Evolutionary conservation across 2,888 invertebrate species (phyloP), one percentile per base, ranked within the genome.

Genomic region (Barypeithes pellucidus): DNA sequence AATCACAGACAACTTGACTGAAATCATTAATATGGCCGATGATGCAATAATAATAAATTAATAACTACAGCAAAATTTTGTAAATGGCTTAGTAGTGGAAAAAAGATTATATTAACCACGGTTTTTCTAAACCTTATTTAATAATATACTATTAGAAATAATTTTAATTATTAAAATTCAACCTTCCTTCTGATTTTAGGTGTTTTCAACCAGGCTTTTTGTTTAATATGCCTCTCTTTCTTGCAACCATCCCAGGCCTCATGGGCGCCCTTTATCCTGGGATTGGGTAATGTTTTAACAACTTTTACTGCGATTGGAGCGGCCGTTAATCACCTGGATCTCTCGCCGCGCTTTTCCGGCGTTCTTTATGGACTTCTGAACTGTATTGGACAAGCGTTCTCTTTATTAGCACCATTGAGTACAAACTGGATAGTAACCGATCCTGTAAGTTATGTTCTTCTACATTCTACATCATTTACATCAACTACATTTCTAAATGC

Each of bases 301-400:
- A 18, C 59, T 16, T 33, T 18, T 12, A 18, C 14, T 18, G 14
- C n/a, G 33, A 14, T 33, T 39, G 59, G 59, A 5, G 11, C 18
- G 18, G 20, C 9, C 88, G 89, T 91, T 20, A 95, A 94, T 77
- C 95, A 95, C 82, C 93, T 95, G 77, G 95, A 95, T 86, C 86
- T 95, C 63, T 92, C 95, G 3, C 95, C 95, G 0, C 94, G 94
- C 83, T 93, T 92, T 83, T 93, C 95, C 2, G 95, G 95, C 33
- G 91, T 92, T 0, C 85, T 95, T 77, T 94, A 95, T 94, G 95
- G 95, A 7, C 91, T 95, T 79, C 94, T 94, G 0, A 95, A 95
- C 89, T 16, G 92, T 93, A 0, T 94, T 12, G 39, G 39, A 39
- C 39, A 39, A 39, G 11, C 12, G 2, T 12, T 39, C 12, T 39